A percentile compares a stretch with the other conserved stretches of the same genome.
Evolutionary conservation across 2,797 vertebrate species (phyloP).

Genomic region (Iguana delicatissima): DNA sequence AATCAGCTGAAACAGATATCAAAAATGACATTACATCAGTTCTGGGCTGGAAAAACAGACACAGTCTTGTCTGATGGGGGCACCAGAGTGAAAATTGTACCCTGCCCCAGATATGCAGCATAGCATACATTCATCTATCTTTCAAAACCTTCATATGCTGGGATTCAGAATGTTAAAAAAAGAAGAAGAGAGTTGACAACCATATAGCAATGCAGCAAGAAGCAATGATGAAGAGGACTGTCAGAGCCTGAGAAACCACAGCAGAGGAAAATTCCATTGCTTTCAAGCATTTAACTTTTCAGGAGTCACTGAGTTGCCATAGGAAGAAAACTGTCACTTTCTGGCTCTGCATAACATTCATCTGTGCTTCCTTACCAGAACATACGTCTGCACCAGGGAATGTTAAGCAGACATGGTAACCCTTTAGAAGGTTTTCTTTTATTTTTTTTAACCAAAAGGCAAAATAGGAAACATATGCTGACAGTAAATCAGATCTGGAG

Average conservation of each 20-base stretch:
- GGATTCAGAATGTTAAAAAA: slow-evolving; percentile 24
- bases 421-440: background rate
- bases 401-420: slow-evolving; percentile 42
- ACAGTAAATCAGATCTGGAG: slow-evolving; percentile 28
- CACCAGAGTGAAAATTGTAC: too few species aligned
- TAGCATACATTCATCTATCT: background rate
- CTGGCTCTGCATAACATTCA: slow-evolving; percentile 25
- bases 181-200: background rate
- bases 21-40: too few species aligned
- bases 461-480: background rate
- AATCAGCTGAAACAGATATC: too few species aligned
- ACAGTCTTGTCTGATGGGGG: too few species aligned
- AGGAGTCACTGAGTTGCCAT: slow-evolving; percentile 41
- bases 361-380: background rate
- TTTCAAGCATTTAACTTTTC: slow-evolving; percentile 51
- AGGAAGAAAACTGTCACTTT: slow-evolving; percentile 17
- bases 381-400: slow-evolving; percentile 10
- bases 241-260: slow-evolving; percentile 63
- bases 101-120: background rate
- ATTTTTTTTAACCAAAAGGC: background rate
- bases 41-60: too few species aligned
- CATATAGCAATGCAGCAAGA: slow-evolving; percentile 54
- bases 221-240: slow-evolving; percentile 62
- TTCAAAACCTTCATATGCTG: background rate
- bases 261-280: slow-evolving; percentile 76